These are phyloP conservation scores for Urocitellus parryii DNA, from an alignment of 2,113 vertebrate genomes.

Conservation along the genomic window DNA sequence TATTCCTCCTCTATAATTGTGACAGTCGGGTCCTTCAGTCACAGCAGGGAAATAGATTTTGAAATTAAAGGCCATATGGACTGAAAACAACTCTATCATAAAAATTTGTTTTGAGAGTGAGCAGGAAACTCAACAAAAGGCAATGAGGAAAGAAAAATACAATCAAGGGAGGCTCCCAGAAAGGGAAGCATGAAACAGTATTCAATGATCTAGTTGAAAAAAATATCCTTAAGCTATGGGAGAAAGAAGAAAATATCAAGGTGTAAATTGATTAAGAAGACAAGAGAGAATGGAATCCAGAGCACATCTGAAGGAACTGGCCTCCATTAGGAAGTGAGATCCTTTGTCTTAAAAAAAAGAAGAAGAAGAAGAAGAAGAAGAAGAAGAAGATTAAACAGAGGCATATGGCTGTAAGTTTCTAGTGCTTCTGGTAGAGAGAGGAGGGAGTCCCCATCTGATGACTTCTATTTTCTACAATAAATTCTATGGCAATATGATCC, in stretches of 20 bases:
- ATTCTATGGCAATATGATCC: not conserved
- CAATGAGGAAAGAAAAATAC: not conserved
- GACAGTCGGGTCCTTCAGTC: too few relatives aligned
- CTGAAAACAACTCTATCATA: not conserved
- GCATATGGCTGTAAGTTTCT: not conserved
- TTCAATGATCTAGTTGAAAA: not conserved
- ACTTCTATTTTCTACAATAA: not conserved
- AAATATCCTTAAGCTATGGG: not conserved
- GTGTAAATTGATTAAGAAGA: not conserved
- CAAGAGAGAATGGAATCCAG: fast-evolving
- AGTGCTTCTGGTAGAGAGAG: not conserved
- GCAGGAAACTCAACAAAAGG: not conserved
- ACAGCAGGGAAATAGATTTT: not conserved
- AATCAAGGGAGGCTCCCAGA: not conserved
- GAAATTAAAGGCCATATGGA: not conserved
- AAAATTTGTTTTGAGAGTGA: not conserved
- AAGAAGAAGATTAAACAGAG: not conserved
- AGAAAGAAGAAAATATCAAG: not conserved
- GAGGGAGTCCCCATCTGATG: too few relatives aligned
- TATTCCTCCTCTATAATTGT: too few relatives aligned
- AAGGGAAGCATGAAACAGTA: not conserved
- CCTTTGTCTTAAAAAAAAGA: not conserved
- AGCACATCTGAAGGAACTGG: not conserved
- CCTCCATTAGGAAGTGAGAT: not conserved
- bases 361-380: too few relatives aligned